These are phyloP conservation scores for Anoplopoma fimbria DNA, from an alignment of 2,113 vertebrate species.

Conservation along the genomic window DNA sequence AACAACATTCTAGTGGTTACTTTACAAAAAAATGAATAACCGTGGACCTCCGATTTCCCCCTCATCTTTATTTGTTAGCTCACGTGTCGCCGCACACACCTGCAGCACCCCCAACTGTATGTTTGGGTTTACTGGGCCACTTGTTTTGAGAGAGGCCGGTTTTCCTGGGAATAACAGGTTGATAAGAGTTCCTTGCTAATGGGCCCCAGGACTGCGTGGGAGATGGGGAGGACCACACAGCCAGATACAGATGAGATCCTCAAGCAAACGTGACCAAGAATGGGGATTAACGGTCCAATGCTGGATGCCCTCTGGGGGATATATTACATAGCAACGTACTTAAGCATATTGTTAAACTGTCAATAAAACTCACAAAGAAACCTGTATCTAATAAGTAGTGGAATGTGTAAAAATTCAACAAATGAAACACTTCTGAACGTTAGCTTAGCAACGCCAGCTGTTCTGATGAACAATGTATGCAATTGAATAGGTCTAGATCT, in stretches of 20 bases:
- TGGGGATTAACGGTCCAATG: conserved; percentile 39
- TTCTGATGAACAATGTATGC: background rate
- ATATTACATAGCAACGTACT: conserved; percentile 24
- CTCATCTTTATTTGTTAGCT: conserved; percentile 31
- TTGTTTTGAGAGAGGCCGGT: conserved; percentile 50
- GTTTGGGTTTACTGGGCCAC: conserved; percentile 50
- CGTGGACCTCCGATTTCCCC: conserved; percentile 11
- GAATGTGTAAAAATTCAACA: conserved; percentile 62
- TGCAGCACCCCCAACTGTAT: conserved; percentile 14
- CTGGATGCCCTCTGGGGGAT: conserved; percentile 22
- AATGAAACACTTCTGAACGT: conserved; percentile 46
- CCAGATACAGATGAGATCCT: conserved; percentile 50
- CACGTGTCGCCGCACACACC: conserved; percentile 35
- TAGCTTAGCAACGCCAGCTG: background rate
- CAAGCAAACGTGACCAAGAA: conserved; percentile 51
- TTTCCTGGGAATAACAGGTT: conserved; percentile 50
- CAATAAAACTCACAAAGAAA: conserved; percentile 48
- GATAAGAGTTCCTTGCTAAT: conserved; percentile 57
- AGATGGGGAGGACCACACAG: conserved; percentile 57
- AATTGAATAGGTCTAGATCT: background rate
- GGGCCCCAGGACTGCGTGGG: conserved; percentile 23
- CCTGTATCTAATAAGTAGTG: conserved; percentile 54
- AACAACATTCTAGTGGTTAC: background rate
- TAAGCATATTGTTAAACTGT: conserved; percentile 53
- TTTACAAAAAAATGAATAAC: background rate